Conservation (phyloP, 2,113 vertebrate genomes). For the Balaeniceps rex region DNA sequence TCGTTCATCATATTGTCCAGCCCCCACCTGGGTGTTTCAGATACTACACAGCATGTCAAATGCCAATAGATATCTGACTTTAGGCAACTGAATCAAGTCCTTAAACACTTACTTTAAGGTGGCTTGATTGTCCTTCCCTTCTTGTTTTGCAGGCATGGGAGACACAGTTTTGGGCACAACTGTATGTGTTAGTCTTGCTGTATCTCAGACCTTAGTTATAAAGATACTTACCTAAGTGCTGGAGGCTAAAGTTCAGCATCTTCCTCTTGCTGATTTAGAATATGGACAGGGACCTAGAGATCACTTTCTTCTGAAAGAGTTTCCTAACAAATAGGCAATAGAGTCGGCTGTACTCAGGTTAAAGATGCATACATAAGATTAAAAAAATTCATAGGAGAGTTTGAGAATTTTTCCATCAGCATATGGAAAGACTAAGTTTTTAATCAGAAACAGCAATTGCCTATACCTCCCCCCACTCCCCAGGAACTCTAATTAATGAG, state of each 20-base stretch:
- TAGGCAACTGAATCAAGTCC: not conserved
- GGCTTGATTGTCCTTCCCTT: not conserved
- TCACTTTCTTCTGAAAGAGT: not conserved
- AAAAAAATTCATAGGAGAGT: not conserved
- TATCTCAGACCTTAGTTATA: not conserved
- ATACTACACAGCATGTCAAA: not conserved
- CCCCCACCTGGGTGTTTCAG: not conserved
- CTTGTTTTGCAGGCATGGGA: not conserved
- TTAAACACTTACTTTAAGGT: not conserved
- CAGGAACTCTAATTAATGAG: not conserved
- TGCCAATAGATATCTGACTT: not conserved
- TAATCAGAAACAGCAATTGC: not conserved
- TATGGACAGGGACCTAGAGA: not conserved
- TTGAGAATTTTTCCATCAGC: not conserved
- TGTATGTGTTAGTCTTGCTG: not conserved
- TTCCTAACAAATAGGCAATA: not conserved
- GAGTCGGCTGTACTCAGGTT: not conserved
- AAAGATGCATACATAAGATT: not conserved
- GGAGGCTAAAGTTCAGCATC: not conserved
- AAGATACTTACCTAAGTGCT: not conserved
- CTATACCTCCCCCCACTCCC: fast-evolving
- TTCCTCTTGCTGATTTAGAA: not conserved
- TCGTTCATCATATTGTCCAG: not conserved
- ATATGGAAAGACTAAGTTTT: not conserved
- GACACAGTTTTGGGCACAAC: not conserved